Evolutionary conservation across 1,140 invertebrate species (phyloP), one percentile per base, ranked within the genome.

Genomic region (Agrilus planipennis): DNA sequence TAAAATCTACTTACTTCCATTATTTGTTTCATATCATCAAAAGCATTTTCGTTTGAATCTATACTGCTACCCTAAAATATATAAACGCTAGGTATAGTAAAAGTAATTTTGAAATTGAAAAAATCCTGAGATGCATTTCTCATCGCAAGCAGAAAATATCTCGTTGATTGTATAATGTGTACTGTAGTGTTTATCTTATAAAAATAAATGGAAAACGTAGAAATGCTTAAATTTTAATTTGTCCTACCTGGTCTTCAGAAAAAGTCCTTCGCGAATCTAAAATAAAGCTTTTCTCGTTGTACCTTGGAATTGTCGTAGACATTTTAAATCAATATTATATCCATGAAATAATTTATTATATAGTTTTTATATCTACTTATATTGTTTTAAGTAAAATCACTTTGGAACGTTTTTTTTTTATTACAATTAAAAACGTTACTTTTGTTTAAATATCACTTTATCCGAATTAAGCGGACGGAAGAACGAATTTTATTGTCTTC

Each of bases 1-100:
- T n/a, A 25, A 25, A 25, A 25, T 12, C 10, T 34, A 44, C 64
- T 69, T 65, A 71, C 70, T 53, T 57, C 60, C 39, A 72, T 68
- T 18, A 72, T 54, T 51, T 65, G 65, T 44, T 68, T 65, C 67
- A 71, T 69, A 51, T 73, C 70, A 54, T 73, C 69, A 43, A 64
- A 71, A 12, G 68, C 68, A 47, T 70, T 66, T 43, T 71, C 69
- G n/a, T 55, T 53, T 1, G 68, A 71, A 37, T 63, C 68, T 19
- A 71, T 57, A 52, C 70, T 72, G 52, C 68, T 66, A 32, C 59
- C 63, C 68, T 72, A 31, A 34, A 53, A 46, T 17, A 23, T 35
- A 28, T 19, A 12, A 19, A 22, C 22, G 3, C 18, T 31, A 5
- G 7, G 14, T 12, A 12, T 6, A 12, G 5, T 12, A 31, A 31